These are phyloP conservation scores for Chelon labrosus DNA, from an alignment of 2,797 vertebrate genomes.

Conservation along the genomic window DNA sequence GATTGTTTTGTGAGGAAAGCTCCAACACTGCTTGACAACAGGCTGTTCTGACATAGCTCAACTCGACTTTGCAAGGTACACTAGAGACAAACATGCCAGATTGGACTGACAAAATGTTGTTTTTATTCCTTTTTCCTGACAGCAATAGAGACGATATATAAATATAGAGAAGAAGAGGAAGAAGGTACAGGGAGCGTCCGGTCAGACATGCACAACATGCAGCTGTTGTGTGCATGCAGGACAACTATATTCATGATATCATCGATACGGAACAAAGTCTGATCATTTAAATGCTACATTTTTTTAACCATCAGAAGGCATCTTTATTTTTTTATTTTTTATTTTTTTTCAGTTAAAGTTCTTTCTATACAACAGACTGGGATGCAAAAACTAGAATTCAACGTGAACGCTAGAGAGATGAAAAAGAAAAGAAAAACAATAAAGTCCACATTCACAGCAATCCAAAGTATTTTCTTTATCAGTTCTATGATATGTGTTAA, in stretches of 20 bases:
- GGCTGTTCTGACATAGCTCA: slow-evolving; percentile 31
- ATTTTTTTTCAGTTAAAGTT: slow-evolving; percentile 51
- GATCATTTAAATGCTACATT: slow-evolving; percentile 81
- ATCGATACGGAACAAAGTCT: slow-evolving; percentile 60
- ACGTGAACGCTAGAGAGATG: slow-evolving; percentile 46
- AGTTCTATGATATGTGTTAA: slow-evolving; percentile 62
- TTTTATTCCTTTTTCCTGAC: slow-evolving; percentile 46
- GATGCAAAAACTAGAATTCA: slow-evolving; percentile 69
- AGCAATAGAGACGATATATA: slow-evolving; percentile 66
- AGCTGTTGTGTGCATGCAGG: slow-evolving; percentile 80
- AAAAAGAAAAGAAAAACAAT: slow-evolving; percentile 12
- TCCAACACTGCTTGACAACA: slow-evolving; percentile 49
- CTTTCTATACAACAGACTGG: slow-evolving; percentile 59
- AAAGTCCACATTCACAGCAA: slow-evolving; percentile 70
- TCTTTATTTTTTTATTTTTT: slow-evolving; percentile 15
- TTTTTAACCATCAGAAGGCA: slow-evolving; percentile 57
- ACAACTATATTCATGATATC: slow-evolving; percentile 70
- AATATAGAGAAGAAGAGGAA: slow-evolving; percentile 69
- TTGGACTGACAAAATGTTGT: slow-evolving; percentile 54
- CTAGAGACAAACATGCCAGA: slow-evolving; percentile 53
- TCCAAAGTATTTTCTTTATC: slow-evolving; percentile 60
- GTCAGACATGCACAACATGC: slow-evolving; percentile 80
- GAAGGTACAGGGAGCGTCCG: slow-evolving; percentile 46
- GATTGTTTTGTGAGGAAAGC: slow-evolving; percentile 36
- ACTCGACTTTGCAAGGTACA: slow-evolving; percentile 49